A percentile compares a stretch with the other conserved stretches of the same genome.
These are phyloP conservation scores for Pelodiscus sinensis DNA, from an alignment of 2,113 vertebrate species.

Conservation along the genomic window DNA sequence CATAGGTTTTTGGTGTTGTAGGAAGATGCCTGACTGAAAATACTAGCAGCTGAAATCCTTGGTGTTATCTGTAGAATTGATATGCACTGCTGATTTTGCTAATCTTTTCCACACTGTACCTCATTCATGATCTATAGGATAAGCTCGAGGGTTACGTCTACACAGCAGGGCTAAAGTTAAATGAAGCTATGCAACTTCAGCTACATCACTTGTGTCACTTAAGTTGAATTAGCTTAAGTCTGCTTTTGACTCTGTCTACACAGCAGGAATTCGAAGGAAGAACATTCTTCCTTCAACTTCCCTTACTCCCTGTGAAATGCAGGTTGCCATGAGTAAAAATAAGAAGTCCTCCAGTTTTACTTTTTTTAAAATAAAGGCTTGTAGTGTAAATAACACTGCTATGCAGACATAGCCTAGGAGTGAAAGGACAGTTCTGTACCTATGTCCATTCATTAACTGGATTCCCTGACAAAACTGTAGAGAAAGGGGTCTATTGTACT, in stretches of 20 bases:
- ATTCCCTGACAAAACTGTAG: neutral
- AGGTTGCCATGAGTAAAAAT: too few relatives aligned
- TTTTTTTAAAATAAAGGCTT: too few relatives aligned
- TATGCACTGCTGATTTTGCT: neutral
- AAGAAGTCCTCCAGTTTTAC: too few relatives aligned
- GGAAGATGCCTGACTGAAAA: neutral
- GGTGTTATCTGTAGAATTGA: neutral
- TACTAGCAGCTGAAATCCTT: neutral
- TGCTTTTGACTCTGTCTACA: too few relatives aligned
- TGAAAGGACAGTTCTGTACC: neutral
- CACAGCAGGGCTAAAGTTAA: too few relatives aligned
- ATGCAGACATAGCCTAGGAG: neutral
- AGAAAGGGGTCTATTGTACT: neutral
- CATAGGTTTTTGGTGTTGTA: neutral
- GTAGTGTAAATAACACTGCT: too few relatives aligned
- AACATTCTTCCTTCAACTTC: too few relatives aligned
- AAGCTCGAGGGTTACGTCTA: neutral
- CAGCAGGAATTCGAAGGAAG: too few relatives aligned
- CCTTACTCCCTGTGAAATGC: too few relatives aligned
- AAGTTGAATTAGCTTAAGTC: too few relatives aligned
- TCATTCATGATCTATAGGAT: neutral
- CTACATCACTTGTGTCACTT: too few relatives aligned
- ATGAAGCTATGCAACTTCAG: too few relatives aligned
- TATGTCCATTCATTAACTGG: neutral
- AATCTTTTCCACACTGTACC: accelerated